phyloP scores from a whole-genome alignment of 2,797 vertebrate genomes.

The Vireo griseus region DNA sequence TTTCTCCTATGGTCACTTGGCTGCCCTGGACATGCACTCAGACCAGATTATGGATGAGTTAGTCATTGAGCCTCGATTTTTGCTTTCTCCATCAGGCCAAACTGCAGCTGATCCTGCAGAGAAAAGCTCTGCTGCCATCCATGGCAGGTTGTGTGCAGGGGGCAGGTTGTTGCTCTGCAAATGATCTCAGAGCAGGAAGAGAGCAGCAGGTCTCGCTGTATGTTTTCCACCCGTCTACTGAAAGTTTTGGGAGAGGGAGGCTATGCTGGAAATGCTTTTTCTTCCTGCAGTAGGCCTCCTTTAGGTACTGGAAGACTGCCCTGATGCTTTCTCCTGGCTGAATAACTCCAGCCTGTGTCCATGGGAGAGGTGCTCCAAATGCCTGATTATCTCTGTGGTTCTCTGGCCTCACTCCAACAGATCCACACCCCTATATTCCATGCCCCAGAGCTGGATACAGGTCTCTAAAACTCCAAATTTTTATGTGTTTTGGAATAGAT shows the following conservation, averaged over 20 bases:
- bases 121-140: not conserved
- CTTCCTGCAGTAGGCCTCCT: not conserved
- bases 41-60: not conserved
- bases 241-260: not conserved
- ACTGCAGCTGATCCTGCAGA: not conserved
- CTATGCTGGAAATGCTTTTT: not conserved
- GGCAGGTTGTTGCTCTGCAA: not conserved
- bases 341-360: too few relatives aligned
- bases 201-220: fast-evolving
- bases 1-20: not conserved
- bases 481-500: not conserved
- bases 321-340: not conserved
- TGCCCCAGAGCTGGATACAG: not conserved
- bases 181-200: not conserved
- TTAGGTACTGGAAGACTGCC: not conserved
- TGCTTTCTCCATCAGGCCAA: not conserved
- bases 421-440: fast-evolving
- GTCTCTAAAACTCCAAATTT: not conserved
- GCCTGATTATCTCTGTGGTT: not conserved
- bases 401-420: not conserved
- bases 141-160: fast-evolving
- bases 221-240: not conserved
- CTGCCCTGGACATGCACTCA: not conserved
- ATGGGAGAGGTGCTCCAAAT: not conserved
- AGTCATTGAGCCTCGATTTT: not conserved